phyloP scores from a whole-genome alignment of 1,140 invertebrate genomes.

The Parapsyche elsis region DNA sequence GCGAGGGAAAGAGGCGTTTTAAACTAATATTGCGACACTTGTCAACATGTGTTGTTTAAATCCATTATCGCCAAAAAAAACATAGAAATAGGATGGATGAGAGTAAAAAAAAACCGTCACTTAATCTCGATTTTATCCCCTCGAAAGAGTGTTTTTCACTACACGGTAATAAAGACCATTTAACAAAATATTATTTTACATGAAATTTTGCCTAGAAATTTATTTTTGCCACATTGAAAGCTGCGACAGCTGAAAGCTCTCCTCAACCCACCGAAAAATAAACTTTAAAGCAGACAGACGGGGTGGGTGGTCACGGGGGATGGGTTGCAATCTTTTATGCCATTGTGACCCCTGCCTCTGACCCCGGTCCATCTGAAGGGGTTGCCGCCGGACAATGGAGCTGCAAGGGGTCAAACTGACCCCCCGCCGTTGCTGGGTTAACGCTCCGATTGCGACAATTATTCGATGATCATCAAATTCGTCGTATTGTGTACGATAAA shows the following conservation, averaged over 20 bases:
- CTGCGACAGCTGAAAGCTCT: slow-evolving; percentile 41
- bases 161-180: too few relatives aligned
- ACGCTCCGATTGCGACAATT: slow-evolving; percentile 49
- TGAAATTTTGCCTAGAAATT: too few relatives aligned
- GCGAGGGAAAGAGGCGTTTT: slow-evolving; percentile 37
- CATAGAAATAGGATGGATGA: neutral
- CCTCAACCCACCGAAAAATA: slow-evolving; percentile 31
- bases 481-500: neutral
- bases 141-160: too few relatives aligned
- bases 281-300: slow-evolving; percentile 43
- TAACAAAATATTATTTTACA: too few relatives aligned
- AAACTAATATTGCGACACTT: slow-evolving; percentile 56
- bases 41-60: slow-evolving; percentile 57
- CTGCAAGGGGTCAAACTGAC: slow-evolving; percentile 11
- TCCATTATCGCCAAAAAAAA: slow-evolving; percentile 50
- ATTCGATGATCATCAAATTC: slow-evolving; percentile 45
- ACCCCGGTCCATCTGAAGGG: slow-evolving; percentile 34
- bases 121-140: neutral
- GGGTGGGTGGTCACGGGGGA: slow-evolving; percentile 16
- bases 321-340: neutral
- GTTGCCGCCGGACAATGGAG: slow-evolving; percentile 47
- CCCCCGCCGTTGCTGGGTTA: slow-evolving; percentile 22
- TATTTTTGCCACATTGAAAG: too few relatives aligned
- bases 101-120: slow-evolving; percentile 11
- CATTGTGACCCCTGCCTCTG: slow-evolving; percentile 32